Base-by-base conservation (phyloP, 2,113 vertebrate genomes). In the Aleadryas rufinucha region DNA sequence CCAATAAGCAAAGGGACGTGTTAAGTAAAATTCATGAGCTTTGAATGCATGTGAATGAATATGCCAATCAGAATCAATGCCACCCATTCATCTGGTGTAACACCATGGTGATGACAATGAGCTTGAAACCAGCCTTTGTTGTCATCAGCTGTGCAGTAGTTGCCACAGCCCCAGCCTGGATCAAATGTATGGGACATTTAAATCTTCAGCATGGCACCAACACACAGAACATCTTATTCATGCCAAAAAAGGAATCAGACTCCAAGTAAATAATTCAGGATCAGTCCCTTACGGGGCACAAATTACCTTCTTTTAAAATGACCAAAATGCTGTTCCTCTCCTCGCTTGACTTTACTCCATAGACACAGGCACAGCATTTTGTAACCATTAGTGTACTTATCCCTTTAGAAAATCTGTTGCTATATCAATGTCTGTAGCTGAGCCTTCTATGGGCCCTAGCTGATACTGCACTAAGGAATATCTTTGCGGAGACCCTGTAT, bases 11-110 rank as follows among this genome's bases (percentile, higher is more conserved):
- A 96, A 94, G 89, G 96, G 95, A 98, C 91, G 92, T 97, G 97
- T 98, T 97, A 98, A 98, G 98, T 98, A 97, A 98, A 97, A 98
- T 97, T 97, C 97, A 97, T 98, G 97, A 97, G 97, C 93, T 97
- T 97, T 97, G 97, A 97, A 97, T 97, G 94, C 96, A 91, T 96
- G 97, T 98, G 98, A 98, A 98, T 97, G 97, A 97, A 97, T 97
- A 97, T 98, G 97, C 98, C 98, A 98, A 97, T 98, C 98, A 98
- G 96, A 97, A 97, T 97, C 95, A 97, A 97, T 97, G 96, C 97
- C 97, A 96, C 94, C 89, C 94, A 97, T 98, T 98, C 98, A 97
- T 96, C 85, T 95, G 94, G 89, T 96, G 85, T 95, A 97, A 97
- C 97, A 96, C 98, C 97, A 98, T 98, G 97, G 97, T 97, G 97